phyloP scores from a whole-genome alignment of 2,888 invertebrate species.

The Tyria jacobaeae region DNA sequence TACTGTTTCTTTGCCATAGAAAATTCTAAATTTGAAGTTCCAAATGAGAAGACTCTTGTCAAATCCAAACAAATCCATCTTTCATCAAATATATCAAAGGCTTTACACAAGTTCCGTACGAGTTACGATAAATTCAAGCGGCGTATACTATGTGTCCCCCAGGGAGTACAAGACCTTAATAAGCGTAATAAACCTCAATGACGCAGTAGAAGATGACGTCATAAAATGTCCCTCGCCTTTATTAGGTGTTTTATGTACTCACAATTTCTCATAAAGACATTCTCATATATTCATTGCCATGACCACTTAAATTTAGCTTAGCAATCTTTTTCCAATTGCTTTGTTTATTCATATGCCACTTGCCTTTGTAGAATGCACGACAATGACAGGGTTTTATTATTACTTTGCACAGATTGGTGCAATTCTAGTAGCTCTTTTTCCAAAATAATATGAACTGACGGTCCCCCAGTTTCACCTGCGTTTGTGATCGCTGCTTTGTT shows the following conservation, averaged over 20 bases:
- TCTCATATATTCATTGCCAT: constrained; percentile 4
- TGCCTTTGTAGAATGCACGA: no score
- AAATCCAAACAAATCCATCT: no score
- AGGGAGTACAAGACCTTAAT: constrained; percentile 30
- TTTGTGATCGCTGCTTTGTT: no score
- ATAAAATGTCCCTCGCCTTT: constrained; percentile 46
- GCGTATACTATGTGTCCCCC: constrained; percentile 31
- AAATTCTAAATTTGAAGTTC: no score
- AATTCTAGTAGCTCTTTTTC: neutral
- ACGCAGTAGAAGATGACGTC: constrained; percentile 37
- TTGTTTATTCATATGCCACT: no score
- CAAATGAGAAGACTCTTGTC: no score
- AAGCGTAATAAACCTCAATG: constrained; percentile 45
- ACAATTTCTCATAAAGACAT: constrained; percentile 4
- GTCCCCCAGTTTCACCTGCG: no score
- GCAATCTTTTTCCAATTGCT: neutral
- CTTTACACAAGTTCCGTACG: no score
- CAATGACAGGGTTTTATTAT: no score
- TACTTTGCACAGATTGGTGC: no score
- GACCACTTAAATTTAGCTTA: neutral
- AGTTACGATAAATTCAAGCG: constrained; percentile 1
- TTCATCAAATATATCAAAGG: no score
- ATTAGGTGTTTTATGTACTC: constrained; percentile 22
- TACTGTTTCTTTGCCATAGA: neutral
- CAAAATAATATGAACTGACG: neutral